Evolutionary conservation across 2,888 invertebrate species (phyloP).

Genomic region (Polia nebulosa): DNA sequence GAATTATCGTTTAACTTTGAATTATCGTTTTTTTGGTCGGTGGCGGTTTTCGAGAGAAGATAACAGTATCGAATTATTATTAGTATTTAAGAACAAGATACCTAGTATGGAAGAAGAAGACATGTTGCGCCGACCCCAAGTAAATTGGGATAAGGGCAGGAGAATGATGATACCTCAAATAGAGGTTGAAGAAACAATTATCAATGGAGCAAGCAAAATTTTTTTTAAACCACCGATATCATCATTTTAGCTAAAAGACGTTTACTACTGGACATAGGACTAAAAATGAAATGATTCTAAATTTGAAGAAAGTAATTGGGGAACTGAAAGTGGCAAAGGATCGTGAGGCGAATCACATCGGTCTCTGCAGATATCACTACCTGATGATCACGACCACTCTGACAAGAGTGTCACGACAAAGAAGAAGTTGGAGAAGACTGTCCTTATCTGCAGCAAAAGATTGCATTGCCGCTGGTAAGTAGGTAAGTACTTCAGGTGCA

Average conservation of each 20-base stretch:
- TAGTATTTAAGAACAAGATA: constrained; percentile 13
- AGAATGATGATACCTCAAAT: no score
- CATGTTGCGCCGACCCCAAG: no score
- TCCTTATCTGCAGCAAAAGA: neutral
- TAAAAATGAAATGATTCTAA: neutral
- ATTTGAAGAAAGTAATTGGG: neutral
- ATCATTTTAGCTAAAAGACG: no score
- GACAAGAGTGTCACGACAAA: no score
- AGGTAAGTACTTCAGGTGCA: no score
- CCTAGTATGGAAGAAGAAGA: neutral
- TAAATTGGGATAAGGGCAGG: no score
- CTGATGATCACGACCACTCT: no score
- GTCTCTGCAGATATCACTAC: no score
- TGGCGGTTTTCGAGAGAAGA: constrained; percentile 6
- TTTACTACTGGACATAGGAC: neutral
- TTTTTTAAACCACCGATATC: no score
- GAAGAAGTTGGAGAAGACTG: neutral
- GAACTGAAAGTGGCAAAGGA: no score
- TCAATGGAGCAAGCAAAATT: neutral
- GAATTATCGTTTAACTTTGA: constrained; percentile 58
- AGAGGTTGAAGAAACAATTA: neutral
- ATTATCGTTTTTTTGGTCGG: constrained; percentile 50
- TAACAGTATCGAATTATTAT: constrained; percentile 18
- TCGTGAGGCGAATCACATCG: no score
- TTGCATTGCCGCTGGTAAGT: neutral